phyloP scores from a whole-genome alignment of 2,113 vertebrate genomes.

The Xerus inauris region DNA sequence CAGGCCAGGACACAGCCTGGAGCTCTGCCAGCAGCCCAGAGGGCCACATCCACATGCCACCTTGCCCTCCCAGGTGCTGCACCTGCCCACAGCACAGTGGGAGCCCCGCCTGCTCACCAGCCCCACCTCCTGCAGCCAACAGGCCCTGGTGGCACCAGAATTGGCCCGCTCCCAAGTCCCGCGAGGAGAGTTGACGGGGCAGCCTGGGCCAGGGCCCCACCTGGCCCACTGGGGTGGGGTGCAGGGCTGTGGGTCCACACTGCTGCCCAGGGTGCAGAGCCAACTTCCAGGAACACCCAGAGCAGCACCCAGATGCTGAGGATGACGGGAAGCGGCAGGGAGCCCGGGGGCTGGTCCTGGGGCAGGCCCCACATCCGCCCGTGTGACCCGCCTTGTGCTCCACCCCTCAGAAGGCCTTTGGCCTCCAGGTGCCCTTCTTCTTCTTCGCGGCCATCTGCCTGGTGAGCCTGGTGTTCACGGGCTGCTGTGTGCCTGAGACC shows the following conservation, averaged over 20 bases:
- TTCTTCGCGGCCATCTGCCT: conserved; percentile 91
- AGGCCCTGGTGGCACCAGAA: neutral
- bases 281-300: neutral
- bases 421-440: conserved; percentile 93
- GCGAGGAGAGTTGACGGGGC: rapidly evolving
- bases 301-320: neutral
- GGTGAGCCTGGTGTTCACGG: conserved; percentile 91
- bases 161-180: neutral
- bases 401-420: conserved; percentile 82
- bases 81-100: no score
- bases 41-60: neutral
- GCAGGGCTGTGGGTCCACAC: no score
- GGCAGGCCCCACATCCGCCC: rapidly evolving
- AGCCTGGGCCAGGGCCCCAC: neutral
- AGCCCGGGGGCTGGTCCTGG: rapidly evolving
- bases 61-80: neutral
- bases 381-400: rapidly evolving
- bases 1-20: neutral
- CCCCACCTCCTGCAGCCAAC: no score
- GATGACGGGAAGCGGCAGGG: rapidly evolving
- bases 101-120: no score
- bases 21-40: neutral
- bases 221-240: neutral
- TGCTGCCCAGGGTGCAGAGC: no score
- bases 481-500: conserved; percentile 94